Evolutionary conservation across 2,888 invertebrate species (phyloP), one percentile per base, ranked within the genome.

Genomic region (Eristalis tenax): DNA sequence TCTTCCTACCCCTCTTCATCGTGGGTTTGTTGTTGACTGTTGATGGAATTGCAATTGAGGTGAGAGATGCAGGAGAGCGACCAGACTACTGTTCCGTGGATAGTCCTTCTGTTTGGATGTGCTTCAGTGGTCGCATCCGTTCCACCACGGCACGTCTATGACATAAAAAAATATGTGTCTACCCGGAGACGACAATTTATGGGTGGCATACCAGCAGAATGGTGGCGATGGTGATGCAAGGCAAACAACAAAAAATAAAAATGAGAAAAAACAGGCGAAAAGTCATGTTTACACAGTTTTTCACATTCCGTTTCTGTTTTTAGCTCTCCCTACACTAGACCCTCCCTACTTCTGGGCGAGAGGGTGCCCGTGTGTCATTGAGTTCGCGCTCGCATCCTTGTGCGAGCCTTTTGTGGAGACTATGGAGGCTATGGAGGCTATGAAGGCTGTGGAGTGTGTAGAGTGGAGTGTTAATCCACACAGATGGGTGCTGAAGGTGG

Each of bases 21-120:
- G n/a, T n/a, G n/a, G n/a, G n/a, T 8, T 15, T 56, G 28, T 15
- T 83, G 86, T 87, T 87, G 83, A 87, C 86, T 87, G 26, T 26
- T 26, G 79, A 83, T 87, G 86, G 83, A 87, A 83, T 83, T 87
- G 86, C 86, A 50, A 79, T 87, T 75, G 86, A 83, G 86, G 83
- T 83, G 83, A 79, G 83, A 87, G 83, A 87, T 79, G 79, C 71
- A 57, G 63, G 28, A 74, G 43, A 18, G 18, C 50, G 50, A 50
- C 50, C 32, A 59, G 77, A 70, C 82, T 83, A 35, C 75, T 83
- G 85, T 83, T 75, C 75, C 71, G 56, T 80, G 68, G 50, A 66
- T n/a, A 57, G 38, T 68, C 59, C 26, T 32, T 22, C 18, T 65
- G 64, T 61, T 32, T 61, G 74, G 22, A 18, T 28, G 18, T 35